Percentiles rank a stretch among this genome's conserved stretches.
Evolutionary conservation across 2,113 vertebrate species (phyloP).

Genomic region (Menura novaehollandiae): DNA sequence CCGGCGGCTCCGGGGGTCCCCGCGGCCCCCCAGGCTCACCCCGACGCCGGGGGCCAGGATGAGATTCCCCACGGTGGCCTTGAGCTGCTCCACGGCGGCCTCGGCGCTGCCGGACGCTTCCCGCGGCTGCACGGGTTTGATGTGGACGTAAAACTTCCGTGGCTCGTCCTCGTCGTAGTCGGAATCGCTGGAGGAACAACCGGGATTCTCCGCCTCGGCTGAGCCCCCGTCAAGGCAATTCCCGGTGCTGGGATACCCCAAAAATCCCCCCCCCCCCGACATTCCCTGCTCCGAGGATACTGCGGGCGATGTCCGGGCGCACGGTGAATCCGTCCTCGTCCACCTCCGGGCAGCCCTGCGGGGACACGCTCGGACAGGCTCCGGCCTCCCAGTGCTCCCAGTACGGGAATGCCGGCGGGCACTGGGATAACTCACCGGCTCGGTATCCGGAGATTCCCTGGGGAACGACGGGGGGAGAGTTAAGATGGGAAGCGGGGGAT

Average conservation of each 20-base stretch:
- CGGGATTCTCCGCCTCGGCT: slow-evolving; percentile 73
- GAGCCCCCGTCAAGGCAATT: slow-evolving; percentile 77
- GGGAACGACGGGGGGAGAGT: neutral
- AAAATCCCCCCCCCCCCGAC: too few species aligned
- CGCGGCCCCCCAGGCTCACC: neutral
- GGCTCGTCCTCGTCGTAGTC: slow-evolving; percentile 93
- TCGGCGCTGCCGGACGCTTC: slow-evolving; percentile 64
- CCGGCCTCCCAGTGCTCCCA: neutral
- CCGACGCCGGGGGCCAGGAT: slow-evolving; percentile 82
- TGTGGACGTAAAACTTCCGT: slow-evolving; percentile 88
- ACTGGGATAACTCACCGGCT: slow-evolving; percentile 65
- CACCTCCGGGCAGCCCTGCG: slow-evolving; percentile 83
- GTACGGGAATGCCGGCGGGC: accelerated
- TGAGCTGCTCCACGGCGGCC: slow-evolving; percentile 83
- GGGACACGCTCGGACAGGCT: neutral
- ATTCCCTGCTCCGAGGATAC: slow-evolving; percentile 79
- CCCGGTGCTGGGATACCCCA: accelerated
- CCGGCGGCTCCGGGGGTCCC: accelerated
- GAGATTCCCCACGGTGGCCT: slow-evolving; percentile 85
- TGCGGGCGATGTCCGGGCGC: slow-evolving; percentile 77
- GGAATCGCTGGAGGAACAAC: slow-evolving; percentile 89
- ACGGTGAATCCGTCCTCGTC: slow-evolving; percentile 95
- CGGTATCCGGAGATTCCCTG: slow-evolving; percentile 67
- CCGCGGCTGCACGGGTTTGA: slow-evolving; percentile 79
- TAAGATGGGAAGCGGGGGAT: accelerated